phyloP scores from a whole-genome alignment of 2,888 invertebrate genomes.

The Chalcosyrphus nemorum region DNA sequence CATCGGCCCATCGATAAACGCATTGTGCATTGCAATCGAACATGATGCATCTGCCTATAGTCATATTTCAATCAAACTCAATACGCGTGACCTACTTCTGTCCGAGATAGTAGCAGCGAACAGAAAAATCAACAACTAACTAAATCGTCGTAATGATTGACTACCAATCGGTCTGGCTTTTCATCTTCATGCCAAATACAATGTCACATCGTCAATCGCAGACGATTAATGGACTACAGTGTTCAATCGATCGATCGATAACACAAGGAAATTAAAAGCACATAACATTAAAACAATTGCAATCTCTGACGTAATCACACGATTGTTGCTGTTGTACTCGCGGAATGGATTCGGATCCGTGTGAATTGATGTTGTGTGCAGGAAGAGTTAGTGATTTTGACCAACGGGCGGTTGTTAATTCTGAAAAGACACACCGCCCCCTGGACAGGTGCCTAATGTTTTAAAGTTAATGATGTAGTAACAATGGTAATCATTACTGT shows the following conservation, averaged over 20 bases:
- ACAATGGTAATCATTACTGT: conserved; percentile 16
- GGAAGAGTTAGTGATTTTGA: conserved; percentile 32
- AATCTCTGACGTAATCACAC: conserved; percentile 69
- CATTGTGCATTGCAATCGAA: conserved; percentile 55
- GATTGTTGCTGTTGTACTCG: conserved; percentile 6
- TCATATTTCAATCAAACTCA: conserved; percentile 63
- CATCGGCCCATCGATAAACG: conserved; percentile 19
- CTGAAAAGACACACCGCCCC: background rate
- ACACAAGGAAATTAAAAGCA: conserved; percentile 71
- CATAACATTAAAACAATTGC: conserved; percentile 69
- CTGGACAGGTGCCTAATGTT: background rate
- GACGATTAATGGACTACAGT: conserved; percentile 48
- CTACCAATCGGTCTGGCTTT: conserved; percentile 55
- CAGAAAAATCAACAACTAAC: conserved; percentile 7
- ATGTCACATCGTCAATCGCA: conserved; percentile 45
- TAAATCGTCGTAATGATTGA: conserved; percentile 61
- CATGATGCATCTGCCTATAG: conserved; percentile 7
- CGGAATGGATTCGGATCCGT: background rate
- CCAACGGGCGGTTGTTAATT: background rate
- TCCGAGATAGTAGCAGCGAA: conserved; percentile 21
- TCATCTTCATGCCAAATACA: conserved; percentile 65
- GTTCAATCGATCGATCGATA: conserved; percentile 60
- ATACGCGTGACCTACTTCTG: conserved; percentile 67
- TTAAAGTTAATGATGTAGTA: conserved; percentile 23
- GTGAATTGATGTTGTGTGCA: conserved; percentile 30